These are phyloP conservation scores for Volucella inflata DNA, from an alignment of 2,888 invertebrate genomes.

Conservation along the genomic window DNA sequence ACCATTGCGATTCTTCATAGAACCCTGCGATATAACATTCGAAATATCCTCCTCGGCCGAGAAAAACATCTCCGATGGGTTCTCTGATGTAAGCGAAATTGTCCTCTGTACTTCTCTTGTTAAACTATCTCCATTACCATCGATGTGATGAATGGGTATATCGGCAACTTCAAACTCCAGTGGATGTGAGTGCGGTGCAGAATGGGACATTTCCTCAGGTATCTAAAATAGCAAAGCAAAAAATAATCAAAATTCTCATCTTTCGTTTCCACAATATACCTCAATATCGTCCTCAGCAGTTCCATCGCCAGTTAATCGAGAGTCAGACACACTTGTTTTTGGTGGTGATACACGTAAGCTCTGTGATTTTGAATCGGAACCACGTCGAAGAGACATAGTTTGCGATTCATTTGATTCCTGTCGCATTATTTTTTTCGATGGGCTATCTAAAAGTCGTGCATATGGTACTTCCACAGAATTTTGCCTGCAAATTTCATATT, in stretches of 20 bases:
- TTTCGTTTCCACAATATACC: slow-evolving; percentile 77
- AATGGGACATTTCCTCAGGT: slow-evolving; percentile 83
- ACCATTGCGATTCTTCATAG: slow-evolving; percentile 82
- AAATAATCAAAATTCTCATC: slow-evolving; percentile 13
- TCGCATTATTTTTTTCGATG: slow-evolving; percentile 81
- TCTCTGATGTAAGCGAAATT: slow-evolving; percentile 94
- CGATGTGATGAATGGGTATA: slow-evolving; percentile 79
- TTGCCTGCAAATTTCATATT: slow-evolving; percentile 77
- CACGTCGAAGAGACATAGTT: slow-evolving; percentile 86
- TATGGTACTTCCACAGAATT: slow-evolving; percentile 88
- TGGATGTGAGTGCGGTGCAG: slow-evolving; percentile 83
- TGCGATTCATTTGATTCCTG: slow-evolving; percentile 84
- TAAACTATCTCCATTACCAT: slow-evolving; percentile 80
- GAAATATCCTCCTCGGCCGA: slow-evolving; percentile 95
- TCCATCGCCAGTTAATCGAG: slow-evolving; percentile 88
- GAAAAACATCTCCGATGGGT: slow-evolving; percentile 95
- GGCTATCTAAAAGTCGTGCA: slow-evolving; percentile 90
- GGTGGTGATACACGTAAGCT: slow-evolving; percentile 86
- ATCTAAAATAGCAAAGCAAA: slow-evolving; percentile 77
- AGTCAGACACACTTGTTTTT: slow-evolving; percentile 94
- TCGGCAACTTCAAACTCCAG: slow-evolving; percentile 83
- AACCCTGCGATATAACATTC: slow-evolving; percentile 82
- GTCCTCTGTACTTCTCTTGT: slow-evolving; percentile 87
- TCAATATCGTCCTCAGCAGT: slow-evolving; percentile 86
- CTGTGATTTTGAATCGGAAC: slow-evolving; percentile 82